Percentiles rank a stretch among this genome's conserved stretches.
These are phyloP conservation scores for Lepidochrysops patricia DNA, from an alignment of 2,888 invertebrate genomes.

Conservation along the genomic window DNA sequence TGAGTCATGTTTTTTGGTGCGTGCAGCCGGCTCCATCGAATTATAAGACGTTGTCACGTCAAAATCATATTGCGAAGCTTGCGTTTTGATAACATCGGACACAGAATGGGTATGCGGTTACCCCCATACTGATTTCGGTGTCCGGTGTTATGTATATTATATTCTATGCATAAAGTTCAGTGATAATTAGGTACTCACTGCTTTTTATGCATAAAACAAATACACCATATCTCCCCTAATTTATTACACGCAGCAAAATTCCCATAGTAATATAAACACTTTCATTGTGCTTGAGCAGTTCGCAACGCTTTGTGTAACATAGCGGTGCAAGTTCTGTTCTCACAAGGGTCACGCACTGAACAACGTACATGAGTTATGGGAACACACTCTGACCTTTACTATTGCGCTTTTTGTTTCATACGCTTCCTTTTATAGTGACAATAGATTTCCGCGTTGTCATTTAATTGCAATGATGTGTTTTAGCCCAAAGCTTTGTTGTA, in stretches of 20 bases:
- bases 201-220: neutral
- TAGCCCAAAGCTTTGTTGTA: neutral
- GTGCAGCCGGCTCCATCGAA: too few species aligned
- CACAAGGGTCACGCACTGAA: neutral
- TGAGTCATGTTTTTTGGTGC: too few species aligned
- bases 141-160: too few species aligned
- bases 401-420: constrained; percentile 1
- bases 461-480: neutral
- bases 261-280: constrained; percentile 13
- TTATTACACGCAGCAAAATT: neutral
- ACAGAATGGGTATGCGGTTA: too few species aligned
- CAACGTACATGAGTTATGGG: constrained; percentile 23
- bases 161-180: too few species aligned
- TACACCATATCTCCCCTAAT: neutral
- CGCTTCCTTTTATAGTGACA: constrained; percentile 1
- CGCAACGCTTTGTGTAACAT: constrained; percentile 13
- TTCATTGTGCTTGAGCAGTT: neutral
- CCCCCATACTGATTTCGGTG: too few species aligned
- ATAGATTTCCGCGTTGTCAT: constrained; percentile 3
- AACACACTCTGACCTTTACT: constrained; percentile 16
- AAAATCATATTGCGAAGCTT: too few species aligned
- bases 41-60: too few species aligned
- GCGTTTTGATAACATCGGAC: too few species aligned
- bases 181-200: too few species aligned
- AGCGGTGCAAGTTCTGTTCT: neutral